These are phyloP conservation scores for Gorsachius magnificus DNA, from an alignment of 2,797 vertebrate genomes.

Conservation along the genomic window DNA sequence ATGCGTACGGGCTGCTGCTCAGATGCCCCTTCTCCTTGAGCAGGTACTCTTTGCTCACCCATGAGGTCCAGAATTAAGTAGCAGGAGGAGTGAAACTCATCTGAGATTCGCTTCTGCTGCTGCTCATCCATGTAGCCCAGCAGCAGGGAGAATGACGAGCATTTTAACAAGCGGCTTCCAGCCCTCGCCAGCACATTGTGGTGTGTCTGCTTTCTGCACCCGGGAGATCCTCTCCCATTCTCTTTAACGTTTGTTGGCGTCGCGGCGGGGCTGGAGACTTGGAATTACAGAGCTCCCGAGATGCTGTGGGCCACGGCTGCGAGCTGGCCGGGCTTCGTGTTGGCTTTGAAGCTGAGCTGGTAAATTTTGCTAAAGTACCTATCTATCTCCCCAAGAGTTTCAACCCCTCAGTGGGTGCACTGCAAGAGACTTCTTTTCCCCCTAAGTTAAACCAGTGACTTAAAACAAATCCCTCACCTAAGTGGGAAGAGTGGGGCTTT, in stretches of 20 bases:
- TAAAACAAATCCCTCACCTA: background rate
- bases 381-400: background rate
- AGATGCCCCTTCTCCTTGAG: background rate
- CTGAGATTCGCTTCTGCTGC: background rate
- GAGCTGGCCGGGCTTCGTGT: background rate
- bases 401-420: background rate
- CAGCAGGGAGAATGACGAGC: background rate
- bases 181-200: background rate
- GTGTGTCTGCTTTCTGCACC: background rate
- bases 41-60: background rate
- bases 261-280: background rate
- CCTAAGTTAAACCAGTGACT: background rate
- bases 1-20: fast-evolving
- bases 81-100: background rate
- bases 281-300: background rate
- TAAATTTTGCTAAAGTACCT: background rate
- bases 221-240: background rate
- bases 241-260: background rate
- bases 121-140: background rate
- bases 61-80: background rate
- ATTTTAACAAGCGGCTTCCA: background rate
- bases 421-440: background rate
- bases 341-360: background rate
- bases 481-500: background rate
- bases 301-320: fast-evolving